Evolutionary conservation across 2,888 invertebrate species (phyloP), one percentile per base, ranked within the genome.

Genomic region (Trichacis sp.): DNA sequence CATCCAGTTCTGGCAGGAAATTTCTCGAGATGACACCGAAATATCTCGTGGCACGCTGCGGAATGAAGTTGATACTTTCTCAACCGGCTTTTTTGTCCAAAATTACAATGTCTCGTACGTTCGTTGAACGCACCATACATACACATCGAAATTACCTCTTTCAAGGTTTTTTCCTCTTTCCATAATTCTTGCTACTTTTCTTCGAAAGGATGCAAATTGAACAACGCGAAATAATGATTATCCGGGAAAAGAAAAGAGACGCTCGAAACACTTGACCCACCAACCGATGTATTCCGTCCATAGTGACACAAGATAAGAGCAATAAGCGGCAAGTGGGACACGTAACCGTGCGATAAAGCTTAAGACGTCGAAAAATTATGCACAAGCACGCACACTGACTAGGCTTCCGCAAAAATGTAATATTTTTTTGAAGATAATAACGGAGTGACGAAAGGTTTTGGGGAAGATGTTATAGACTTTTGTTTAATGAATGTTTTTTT

Each of bases 241-340:
- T 38, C 36, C 49, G 11, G 4, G 1, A 19, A 45, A 29, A 2
- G 38, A 45, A 29, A 20, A 42, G 24, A 43, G 30, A 61, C 29
- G 58, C 61, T 66, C 60, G 8, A 45, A 43, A 59, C 40, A 55
- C 66, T 66, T 62, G 59, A 66, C 62, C 61, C 33, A 66, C 24
- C 56, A 55, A 51, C 55, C 36, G 51, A 54, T 66, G 40, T 38
- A 55, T 63, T 60, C 60, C 60, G 51, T 64, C 65, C 58, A 59
- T 47, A 52, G 51, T 52, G 59, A 56, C 48, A 48, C 60, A 62
- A 75, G 76, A 74, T 74, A 77, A 75, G 75, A 51, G 45, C 68
- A 65, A 61, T 77, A 77, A 80, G 75, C 71, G 72, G 78, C 77
- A 82, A 82, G 81, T 82, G 76, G 81, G 80, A 80, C 81, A 80